A percentile compares a stretch with the other conserved stretches of the same genome.
phyloP scores from a whole-genome alignment of 2,888 invertebrate genomes.

The Sesia apiformis region DNA sequence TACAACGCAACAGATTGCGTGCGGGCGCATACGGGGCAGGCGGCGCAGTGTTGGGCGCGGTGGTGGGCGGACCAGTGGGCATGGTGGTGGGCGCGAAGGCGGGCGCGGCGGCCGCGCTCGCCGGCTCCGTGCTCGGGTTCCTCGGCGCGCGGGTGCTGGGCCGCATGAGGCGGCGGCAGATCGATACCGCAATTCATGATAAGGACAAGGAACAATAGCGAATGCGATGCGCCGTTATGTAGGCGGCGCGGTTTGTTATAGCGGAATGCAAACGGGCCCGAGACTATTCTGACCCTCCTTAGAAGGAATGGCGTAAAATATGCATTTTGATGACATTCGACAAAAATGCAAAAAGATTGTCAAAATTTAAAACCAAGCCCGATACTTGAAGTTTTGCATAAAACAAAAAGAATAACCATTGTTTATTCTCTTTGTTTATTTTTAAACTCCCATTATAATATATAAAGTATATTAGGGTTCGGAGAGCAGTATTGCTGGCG shows the following conservation, averaged over 20 bases:
- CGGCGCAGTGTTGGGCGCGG: slow-evolving; percentile 39
- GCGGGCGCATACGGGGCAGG: slow-evolving; percentile 30
- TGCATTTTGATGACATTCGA: no score
- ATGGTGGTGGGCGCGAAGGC: slow-evolving; percentile 41
- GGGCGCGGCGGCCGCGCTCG: slow-evolving; percentile 38
- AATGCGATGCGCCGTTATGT: slow-evolving; percentile 7
- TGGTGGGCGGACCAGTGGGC: slow-evolving; percentile 44
- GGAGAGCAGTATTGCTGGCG: no score
- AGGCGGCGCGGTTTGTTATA: neutral
- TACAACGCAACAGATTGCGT: slow-evolving; percentile 14
- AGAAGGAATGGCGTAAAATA: no score
- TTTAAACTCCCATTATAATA: no score
- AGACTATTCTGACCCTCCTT: neutral
- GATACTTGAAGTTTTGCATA: no score
- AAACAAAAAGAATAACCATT: no score
- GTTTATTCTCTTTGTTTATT: no score
- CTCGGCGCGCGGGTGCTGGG: slow-evolving; percentile 20
- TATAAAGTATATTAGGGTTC: no score
- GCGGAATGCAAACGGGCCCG: neutral
- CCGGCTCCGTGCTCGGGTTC: slow-evolving; percentile 38
- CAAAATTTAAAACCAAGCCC: no score
- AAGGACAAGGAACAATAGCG: slow-evolving; percentile 7
- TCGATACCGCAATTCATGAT: neutral
- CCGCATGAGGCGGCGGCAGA: slow-evolving; percentile 2
- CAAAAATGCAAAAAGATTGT: no score